Evolutionary conservation across 1,140 invertebrate genomes (phyloP).

Genomic region (Leptopilina boulardi): DNA sequence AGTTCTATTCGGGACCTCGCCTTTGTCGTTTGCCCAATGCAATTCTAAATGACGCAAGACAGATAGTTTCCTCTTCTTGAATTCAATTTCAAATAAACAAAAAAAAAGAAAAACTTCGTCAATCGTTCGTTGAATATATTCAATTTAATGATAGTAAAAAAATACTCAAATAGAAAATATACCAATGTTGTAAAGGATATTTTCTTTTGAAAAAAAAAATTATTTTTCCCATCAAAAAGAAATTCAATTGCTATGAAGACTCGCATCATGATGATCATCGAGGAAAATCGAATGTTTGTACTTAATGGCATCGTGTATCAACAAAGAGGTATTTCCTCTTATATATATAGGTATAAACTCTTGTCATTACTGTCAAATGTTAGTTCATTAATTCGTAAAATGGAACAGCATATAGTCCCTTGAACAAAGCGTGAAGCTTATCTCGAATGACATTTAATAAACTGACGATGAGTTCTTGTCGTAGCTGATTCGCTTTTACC

Average conservation of each 20-base stretch:
- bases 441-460: conserved; percentile 68
- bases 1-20: neutral
- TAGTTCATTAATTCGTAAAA: conserved; percentile 66
- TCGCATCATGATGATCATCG: neutral
- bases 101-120: neutral
- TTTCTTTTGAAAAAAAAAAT: no score
- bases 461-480: conserved; percentile 68
- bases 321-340: conserved; percentile 43
- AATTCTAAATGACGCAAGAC: neutral
- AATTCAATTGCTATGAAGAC: no score
- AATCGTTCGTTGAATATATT: neutral
- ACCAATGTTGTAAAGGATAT: no score
- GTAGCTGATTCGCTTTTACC: conserved; percentile 57
- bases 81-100: conserved; percentile 4
- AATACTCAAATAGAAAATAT: no score
- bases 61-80: neutral
- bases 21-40: neutral
- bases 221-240: no score
- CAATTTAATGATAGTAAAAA: no score
- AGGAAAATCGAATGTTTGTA: neutral
- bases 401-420: conserved; percentile 59
- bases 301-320: neutral
- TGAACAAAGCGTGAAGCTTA: conserved; percentile 65
- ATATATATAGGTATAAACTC: conserved; percentile 46
- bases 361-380: conserved; percentile 48